These are phyloP conservation scores for Gnathonemus echidnorhynchus DNA, from an alignment of 2,113 vertebrate species.

Conservation along the genomic window DNA sequence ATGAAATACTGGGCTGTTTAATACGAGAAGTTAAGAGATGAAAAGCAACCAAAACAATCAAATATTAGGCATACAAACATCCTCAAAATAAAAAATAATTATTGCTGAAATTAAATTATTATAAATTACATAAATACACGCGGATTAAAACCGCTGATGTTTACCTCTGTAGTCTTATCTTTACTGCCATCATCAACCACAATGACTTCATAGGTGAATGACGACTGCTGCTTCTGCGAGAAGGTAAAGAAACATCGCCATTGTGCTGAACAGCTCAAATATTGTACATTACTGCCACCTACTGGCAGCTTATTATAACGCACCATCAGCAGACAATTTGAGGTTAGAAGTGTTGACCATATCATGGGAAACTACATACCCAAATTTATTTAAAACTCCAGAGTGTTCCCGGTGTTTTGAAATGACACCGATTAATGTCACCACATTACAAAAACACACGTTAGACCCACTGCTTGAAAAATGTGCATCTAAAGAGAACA, in stretches of 20 bases:
- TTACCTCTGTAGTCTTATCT: conserved; percentile 87
- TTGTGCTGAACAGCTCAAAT: background rate
- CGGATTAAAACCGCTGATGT: background rate
- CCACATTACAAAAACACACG: background rate
- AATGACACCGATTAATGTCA: background rate
- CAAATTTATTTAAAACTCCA: background rate
- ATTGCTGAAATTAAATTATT: background rate
- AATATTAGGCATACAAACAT: background rate
- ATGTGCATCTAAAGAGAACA: background rate
- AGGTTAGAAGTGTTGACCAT: background rate
- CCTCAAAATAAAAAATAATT: background rate
- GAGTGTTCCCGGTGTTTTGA: background rate
- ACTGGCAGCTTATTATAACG: conserved; percentile 22
- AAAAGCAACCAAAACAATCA: background rate
- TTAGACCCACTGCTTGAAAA: background rate
- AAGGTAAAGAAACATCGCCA: conserved; percentile 17
- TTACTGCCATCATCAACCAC: conserved; percentile 91
- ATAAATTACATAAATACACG: background rate
- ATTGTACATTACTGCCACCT: conserved; percentile 38
- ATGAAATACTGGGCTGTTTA: background rate
- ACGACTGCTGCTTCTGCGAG: conserved; percentile 67
- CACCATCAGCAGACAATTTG: background rate
- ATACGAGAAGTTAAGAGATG: background rate
- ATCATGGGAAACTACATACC: background rate
- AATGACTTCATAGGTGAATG: conserved; percentile 88